Base-by-base conservation (phyloP, 35 echinoderm and acorn worm species). In the Amphiura filiformis region DNA sequence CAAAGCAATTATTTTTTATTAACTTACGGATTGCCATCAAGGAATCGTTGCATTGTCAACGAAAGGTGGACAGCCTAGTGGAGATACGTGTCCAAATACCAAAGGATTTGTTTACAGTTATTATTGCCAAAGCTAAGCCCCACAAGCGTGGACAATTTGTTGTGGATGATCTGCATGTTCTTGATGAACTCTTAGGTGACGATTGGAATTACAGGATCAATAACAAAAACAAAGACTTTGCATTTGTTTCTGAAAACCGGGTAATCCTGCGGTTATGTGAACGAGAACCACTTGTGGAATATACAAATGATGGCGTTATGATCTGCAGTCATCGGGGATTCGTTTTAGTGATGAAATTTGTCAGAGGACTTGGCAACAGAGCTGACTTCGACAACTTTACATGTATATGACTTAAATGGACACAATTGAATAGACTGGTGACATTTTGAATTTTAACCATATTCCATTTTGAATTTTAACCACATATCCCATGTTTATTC, bases 271-370 rank as follows among this genome's bases (percentile, higher is more conserved):
- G 89, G 81, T 15, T 91, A 23, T 40, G 20, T 38, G 89, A 91
- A 31, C 84, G 39, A 65, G 38, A 39, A 78, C 89, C 81, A 36
- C 81, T 91, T 20, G 89, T 84, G 44, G 89, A 91, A 39, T 91
- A 84, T 83, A 76, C 44, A n/a, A 38, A 37, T 31, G 81, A 91
- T 28, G 89, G 89, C 13, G 39, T 15, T 13, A 31, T 91, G 31
- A 30, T 22, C 57, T 52, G 84, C 1, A 35, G 75, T 1, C 89
- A 91, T 76, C 44, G 81, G 35, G 89, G 89, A 32, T 91, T 84
- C 39, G 30, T 31, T 17, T 91, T 91, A n/a, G n/a, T 76, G 18
- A 39, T 77, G 34, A 15, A 56, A 41, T 84, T 91, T 91, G 89
- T 64, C 81, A 47, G 81, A 65, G 89, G 89, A 41, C 34, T 91